Conservation (phyloP, 2,113 vertebrate genomes). For the Gopherus flavomarginatus region DNA sequence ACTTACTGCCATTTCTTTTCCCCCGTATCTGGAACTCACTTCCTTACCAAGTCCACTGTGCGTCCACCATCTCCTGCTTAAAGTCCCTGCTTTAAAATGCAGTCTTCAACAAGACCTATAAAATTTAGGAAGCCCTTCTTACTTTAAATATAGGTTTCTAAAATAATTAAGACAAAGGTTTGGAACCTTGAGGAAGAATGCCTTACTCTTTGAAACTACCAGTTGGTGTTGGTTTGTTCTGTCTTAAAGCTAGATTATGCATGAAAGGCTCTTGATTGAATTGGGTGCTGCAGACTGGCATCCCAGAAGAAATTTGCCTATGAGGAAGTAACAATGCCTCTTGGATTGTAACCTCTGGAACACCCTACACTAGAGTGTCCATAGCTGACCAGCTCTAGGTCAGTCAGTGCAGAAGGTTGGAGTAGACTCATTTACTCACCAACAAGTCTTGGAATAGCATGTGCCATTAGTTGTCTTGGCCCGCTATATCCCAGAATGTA, state of each 20-base stretch:
- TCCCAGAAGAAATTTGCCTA: too few relatives aligned
- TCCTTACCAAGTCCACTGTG: not conserved
- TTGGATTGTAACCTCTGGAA: too few relatives aligned
- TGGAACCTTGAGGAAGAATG: not conserved
- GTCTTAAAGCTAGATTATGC: too few relatives aligned
- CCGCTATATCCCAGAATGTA: not conserved
- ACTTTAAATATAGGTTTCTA: accelerated
- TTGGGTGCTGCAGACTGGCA: too few relatives aligned
- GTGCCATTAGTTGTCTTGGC: not conserved
- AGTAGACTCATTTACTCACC: not conserved
- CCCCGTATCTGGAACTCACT: not conserved
- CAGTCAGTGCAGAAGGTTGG: not conserved
- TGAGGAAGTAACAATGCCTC: too few relatives aligned
- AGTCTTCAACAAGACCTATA: not conserved
- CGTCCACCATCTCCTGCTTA: not conserved
- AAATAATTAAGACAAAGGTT: too few relatives aligned
- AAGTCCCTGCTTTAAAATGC: not conserved
- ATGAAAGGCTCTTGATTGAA: too few relatives aligned
- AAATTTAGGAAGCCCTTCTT: not conserved
- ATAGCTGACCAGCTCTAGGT: too few relatives aligned
- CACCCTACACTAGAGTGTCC: too few relatives aligned
- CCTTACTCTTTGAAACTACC: not conserved
- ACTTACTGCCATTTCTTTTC: not conserved
- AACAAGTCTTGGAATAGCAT: not conserved
- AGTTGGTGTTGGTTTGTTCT: not conserved